These are phyloP conservation scores for Rhabdophis nuchalis DNA, from an alignment of 2,797 vertebrate species.

Conservation along the genomic window DNA sequence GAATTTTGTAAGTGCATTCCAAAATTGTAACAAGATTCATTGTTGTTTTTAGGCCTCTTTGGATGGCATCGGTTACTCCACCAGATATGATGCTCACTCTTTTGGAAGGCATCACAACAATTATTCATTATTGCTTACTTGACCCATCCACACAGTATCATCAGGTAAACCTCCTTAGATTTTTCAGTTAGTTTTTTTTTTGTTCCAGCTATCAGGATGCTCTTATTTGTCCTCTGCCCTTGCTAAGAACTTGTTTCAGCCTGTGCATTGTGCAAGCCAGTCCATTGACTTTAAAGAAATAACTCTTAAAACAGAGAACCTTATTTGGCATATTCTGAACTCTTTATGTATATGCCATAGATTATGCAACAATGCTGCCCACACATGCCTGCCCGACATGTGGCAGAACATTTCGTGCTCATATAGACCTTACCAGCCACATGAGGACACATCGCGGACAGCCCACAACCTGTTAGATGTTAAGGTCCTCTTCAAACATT, in stretches of 20 bases:
- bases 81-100: conserved; percentile 95
- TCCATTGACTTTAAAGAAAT: neutral
- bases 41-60: conserved; percentile 81
- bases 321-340: neutral
- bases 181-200: neutral
- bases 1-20: neutral
- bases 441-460: too few species aligned
- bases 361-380: neutral
- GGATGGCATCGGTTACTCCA: conserved; percentile 93
- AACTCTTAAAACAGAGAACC: neutral
- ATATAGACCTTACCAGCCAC: too few species aligned
- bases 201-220: neutral
- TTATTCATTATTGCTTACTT: conserved; percentile 96
- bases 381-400: too few species aligned
- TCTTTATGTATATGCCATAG: neutral
- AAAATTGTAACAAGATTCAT: neutral
- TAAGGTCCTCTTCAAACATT: too few species aligned
- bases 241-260: neutral
- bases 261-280: neutral
- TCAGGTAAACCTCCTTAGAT: conserved; percentile 78
- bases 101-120: conserved; percentile 92
- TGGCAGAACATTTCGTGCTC: too few species aligned
- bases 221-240: neutral
- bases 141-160: conserved; percentile 95
- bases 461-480: too few species aligned